Evolutionary conservation across 2,113 vertebrate genomes (phyloP).

Genomic region (Siphamia tubifer): DNA sequence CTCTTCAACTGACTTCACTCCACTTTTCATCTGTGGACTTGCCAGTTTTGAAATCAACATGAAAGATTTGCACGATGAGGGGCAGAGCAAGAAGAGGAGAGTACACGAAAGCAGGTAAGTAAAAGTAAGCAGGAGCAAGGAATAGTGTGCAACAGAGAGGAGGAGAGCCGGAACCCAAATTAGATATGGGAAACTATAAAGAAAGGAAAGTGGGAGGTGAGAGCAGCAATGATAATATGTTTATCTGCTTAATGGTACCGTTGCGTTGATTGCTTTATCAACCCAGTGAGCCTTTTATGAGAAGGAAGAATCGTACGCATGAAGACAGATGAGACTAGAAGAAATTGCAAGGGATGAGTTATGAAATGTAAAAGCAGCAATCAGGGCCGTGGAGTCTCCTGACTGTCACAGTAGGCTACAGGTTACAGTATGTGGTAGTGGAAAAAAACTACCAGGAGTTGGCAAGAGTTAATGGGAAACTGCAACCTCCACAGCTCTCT

Average conservation of each 20-base stretch:
- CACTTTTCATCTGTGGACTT: slow-evolving; percentile 64
- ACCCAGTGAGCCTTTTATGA: slow-evolving; percentile 28
- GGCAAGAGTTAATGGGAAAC: slow-evolving; percentile 55
- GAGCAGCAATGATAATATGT: slow-evolving; percentile 41
- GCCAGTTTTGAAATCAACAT: slow-evolving; percentile 69
- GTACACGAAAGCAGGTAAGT: slow-evolving; percentile 40
- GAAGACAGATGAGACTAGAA: slow-evolving; percentile 51
- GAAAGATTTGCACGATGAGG: slow-evolving; percentile 51
- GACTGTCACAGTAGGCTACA: slow-evolving; percentile 40
- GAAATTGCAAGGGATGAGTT: slow-evolving; percentile 5
- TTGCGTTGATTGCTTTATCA: slow-evolving; percentile 64
- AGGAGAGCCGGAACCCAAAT: slow-evolving; percentile 10
- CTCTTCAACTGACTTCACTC: slow-evolving; percentile 54
- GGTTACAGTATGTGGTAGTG: slow-evolving; percentile 47
- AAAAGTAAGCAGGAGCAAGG: slow-evolving; percentile 28
- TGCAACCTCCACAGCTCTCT: slow-evolving; percentile 51
- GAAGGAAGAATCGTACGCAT: slow-evolving; percentile 19
- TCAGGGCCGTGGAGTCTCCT: not conserved
- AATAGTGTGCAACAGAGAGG: slow-evolving; percentile 4
- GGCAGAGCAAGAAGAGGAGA: slow-evolving; percentile 34
- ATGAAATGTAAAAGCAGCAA: slow-evolving; percentile 25
- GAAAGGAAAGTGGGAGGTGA: slow-evolving; percentile 11
- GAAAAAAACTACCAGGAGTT: slow-evolving; percentile 25
- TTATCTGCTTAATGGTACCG: slow-evolving; percentile 60
- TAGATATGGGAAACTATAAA: slow-evolving; percentile 34